Conservation (phyloP, 1,140 invertebrate species). For the Temnothorax curvispinosus region DNA sequence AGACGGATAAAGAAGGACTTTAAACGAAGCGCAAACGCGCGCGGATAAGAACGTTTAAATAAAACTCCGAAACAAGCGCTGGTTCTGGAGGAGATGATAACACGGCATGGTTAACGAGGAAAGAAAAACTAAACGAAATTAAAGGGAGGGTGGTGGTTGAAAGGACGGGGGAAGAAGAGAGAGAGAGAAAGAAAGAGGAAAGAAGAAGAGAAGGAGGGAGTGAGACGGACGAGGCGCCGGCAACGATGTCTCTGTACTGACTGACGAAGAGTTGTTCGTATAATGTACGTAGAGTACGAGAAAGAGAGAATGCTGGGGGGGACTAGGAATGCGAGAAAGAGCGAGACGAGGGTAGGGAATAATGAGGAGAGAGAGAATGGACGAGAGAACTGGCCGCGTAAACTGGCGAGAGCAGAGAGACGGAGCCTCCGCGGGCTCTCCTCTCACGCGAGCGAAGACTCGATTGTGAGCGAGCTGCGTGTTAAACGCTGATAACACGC, state of each 20-base stretch:
- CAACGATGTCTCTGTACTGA: slow-evolving; percentile 68
- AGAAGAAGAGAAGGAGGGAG: slow-evolving; percentile 29
- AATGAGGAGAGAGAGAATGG: slow-evolving; percentile 63
- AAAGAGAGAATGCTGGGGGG: slow-evolving; percentile 67
- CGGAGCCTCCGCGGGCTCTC: slow-evolving; percentile 7
- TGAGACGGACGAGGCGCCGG: slow-evolving; percentile 58
- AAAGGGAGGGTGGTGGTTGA: neutral
- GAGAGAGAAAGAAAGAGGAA: slow-evolving; percentile 55
- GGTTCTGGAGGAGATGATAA: neutral
- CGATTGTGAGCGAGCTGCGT: slow-evolving; percentile 38
- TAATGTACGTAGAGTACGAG: slow-evolving; percentile 69
- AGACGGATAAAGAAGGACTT: neutral
- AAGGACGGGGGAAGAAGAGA: slow-evolving; percentile 43
- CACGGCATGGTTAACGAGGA: neutral
- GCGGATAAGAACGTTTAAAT: slow-evolving; percentile 21
- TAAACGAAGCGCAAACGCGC: neutral
- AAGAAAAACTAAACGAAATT: slow-evolving; percentile 28
- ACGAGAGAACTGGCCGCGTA: slow-evolving; percentile 59
- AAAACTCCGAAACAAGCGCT: neutral
- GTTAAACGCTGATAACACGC: slow-evolving; percentile 74
- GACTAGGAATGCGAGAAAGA: slow-evolving; percentile 61
- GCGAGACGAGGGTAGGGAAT: slow-evolving; percentile 45
- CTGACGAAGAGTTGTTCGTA: slow-evolving; percentile 69
- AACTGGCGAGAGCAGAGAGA: slow-evolving; percentile 40
- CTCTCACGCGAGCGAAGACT: slow-evolving; percentile 55